Conservation (phyloP, 2,888 invertebrate species). For the Acrobeloides nanus region DNA sequence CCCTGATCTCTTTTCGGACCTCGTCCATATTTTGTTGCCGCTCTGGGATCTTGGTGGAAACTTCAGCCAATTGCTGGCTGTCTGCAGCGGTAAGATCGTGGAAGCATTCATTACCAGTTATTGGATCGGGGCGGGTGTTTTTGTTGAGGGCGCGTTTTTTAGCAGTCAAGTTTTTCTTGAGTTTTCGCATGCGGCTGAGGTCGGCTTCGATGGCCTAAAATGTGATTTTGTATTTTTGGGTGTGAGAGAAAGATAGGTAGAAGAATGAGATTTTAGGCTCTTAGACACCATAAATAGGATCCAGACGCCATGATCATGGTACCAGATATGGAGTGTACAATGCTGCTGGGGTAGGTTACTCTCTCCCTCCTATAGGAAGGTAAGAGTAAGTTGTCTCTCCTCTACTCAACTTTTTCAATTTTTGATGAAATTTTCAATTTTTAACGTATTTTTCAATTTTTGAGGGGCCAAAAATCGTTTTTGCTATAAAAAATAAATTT, state of each 20-base stretch:
- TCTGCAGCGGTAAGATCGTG: slow-evolving; percentile 25
- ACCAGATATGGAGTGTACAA: neutral
- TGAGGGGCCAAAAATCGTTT: neutral
- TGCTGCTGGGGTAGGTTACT: neutral
- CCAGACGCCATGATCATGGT: no score
- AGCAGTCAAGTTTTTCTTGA: slow-evolving; percentile 48
- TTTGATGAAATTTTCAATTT: no score
- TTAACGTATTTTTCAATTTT: no score
- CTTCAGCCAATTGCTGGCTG: slow-evolving; percentile 11
- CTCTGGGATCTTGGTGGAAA: neutral
- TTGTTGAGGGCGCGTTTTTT: slow-evolving; percentile 30
- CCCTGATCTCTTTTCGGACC: slow-evolving; percentile 23
- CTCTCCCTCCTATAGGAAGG: neutral
- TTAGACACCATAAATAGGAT: no score
- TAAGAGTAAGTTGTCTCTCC: neutral
- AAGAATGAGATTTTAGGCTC: no score
- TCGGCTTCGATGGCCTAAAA: slow-evolving; percentile 21
- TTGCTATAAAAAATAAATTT: no score
- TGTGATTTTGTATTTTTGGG: neutral
- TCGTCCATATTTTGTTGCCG: slow-evolving; percentile 16
- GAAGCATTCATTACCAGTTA: neutral
- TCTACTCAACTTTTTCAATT: neutral
- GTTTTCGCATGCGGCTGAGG: slow-evolving; percentile 30
- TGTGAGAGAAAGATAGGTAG: no score
- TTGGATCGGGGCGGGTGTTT: slow-evolving; percentile 3